phyloP scores from a whole-genome alignment of 2,797 vertebrate genomes.

The Arremon brunneinucha region DNA sequence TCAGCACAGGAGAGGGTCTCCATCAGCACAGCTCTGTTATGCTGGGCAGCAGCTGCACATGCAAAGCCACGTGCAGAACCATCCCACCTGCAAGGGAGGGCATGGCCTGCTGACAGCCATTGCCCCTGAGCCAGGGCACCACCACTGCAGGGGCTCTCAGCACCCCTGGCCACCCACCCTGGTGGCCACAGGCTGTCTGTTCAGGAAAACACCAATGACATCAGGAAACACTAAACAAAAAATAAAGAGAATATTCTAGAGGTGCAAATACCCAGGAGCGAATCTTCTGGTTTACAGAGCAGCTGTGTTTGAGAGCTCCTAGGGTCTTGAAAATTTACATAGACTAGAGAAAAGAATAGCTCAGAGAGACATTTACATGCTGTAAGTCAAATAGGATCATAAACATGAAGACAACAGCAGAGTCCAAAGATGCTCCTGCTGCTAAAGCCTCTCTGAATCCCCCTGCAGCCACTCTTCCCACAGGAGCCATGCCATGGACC shows the following conservation, averaged over 20 bases:
- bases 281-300: background rate
- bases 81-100: background rate
- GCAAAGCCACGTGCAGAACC: background rate
- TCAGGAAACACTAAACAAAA: background rate
- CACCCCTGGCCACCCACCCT: background rate
- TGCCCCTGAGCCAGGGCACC: background rate
- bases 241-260: background rate
- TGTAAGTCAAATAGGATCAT: background rate
- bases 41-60: background rate
- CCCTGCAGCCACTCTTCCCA: background rate
- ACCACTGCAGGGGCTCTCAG: background rate
- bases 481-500: background rate
- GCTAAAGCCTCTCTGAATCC: background rate
- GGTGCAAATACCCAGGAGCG: background rate
- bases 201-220: background rate
- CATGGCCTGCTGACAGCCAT: fast-evolving
- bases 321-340: background rate
- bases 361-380: background rate
- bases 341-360: background rate
- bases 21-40: background rate
- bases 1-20: background rate
- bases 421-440: background rate
- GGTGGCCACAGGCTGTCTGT: background rate
- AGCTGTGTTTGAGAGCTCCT: background rate
- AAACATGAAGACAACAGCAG: background rate